phyloP scores from a whole-genome alignment of 2,113 vertebrate genomes.

The Zosterops pallidus region DNA sequence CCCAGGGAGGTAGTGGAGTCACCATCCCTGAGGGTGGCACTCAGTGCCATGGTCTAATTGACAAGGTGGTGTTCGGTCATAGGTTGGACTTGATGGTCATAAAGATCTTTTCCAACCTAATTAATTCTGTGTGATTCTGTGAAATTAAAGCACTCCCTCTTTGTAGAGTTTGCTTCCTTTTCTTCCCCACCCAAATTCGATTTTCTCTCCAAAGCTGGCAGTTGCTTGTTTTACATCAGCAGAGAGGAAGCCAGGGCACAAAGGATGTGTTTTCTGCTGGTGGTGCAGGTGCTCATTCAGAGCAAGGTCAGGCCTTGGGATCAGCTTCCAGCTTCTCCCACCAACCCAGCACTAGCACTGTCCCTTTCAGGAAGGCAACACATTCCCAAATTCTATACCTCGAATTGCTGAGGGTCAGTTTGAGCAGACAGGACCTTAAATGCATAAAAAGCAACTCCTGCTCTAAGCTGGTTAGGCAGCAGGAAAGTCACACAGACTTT shows the following conservation, averaged over 20 bases:
- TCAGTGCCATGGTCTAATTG: not conserved
- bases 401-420: not conserved
- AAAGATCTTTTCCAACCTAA: not conserved
- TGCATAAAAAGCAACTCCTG: not conserved
- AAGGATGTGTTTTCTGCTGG: not conserved
- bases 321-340: not conserved
- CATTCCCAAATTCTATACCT: not conserved
- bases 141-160: not conserved
- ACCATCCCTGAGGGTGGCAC: not conserved
- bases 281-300: fast-evolving
- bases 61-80: not conserved
- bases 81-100: not conserved
- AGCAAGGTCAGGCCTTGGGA: not conserved
- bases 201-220: not conserved
- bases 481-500: not conserved
- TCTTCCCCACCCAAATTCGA: not conserved
- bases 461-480: not conserved
- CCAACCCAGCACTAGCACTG: fast-evolving
- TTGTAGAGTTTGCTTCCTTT: not conserved
- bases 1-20: not conserved
- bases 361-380: not conserved
- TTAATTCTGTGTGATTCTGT: not conserved
- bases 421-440: not conserved
- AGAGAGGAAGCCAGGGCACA: not conserved
- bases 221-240: not conserved